These are phyloP conservation scores for Anser brachyrhynchus DNA, from an alignment of 2,113 vertebrate genomes.

Conservation along the genomic window DNA sequence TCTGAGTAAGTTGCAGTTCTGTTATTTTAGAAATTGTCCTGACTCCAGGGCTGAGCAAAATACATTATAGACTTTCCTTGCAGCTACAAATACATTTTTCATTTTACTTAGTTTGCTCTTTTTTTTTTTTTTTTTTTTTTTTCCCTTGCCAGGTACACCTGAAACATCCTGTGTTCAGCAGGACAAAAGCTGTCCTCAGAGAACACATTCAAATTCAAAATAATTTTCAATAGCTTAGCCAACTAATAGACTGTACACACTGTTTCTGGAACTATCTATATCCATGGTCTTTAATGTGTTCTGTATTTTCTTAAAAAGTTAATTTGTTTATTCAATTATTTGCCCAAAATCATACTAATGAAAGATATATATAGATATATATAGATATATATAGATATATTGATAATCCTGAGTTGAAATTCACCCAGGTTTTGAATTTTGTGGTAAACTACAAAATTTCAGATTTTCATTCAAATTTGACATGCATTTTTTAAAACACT, in stretches of 20 bases:
- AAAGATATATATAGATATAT: background rate
- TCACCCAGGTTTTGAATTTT: background rate
- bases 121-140: background rate
- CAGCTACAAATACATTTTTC: background rate
- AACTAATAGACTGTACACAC: background rate
- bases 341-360: background rate
- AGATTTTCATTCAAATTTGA: background rate
- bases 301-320: background rate
- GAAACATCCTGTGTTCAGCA: background rate
- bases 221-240: background rate
- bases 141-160: background rate
- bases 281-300: background rate
- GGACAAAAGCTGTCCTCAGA: background rate
- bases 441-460: background rate
- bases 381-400: no score
- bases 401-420: background rate
- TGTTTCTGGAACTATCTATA: background rate
- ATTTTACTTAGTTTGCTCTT: background rate
- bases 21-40: constrained; percentile 22
- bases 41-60: background rate
- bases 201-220: background rate
- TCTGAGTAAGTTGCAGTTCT: background rate
- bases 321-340: background rate
- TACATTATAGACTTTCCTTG: constrained; percentile 3
- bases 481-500: background rate